Evolutionary conservation across 2,888 invertebrate species (phyloP), one percentile per base, ranked within the genome.

Genomic region (Scaptodrosophila latifasciaeformis): DNA sequence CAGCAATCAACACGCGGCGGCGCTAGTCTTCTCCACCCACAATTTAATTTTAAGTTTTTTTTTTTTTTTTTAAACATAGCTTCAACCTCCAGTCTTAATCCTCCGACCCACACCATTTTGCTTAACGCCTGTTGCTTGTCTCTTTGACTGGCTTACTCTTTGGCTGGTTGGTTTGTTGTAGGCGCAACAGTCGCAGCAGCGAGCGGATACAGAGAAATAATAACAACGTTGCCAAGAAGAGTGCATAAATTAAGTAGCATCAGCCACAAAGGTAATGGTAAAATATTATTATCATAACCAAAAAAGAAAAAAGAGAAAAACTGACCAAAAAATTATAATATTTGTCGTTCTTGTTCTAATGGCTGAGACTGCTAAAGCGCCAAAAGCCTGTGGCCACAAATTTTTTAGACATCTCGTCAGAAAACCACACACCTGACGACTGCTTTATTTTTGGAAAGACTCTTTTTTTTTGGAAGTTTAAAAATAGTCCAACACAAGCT

Each of bases 91-190:
- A n/a, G n/a, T n/a, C n/a, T n/a, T n/a, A n/a, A n/a, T n/a, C n/a
- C n/a, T n/a, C n/a, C n/a, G n/a, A n/a, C n/a, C n/a, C n/a, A n/a
- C n/a, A n/a, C n/a, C n/a, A n/a, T n/a, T n/a, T n/a, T n/a, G n/a
- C n/a, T n/a, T n/a, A n/a, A n/a, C 13, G 77, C 74, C 80, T 76
- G 74, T 79, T 74, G 74, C 79, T 69, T 54, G 59, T 57, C 53
- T 59, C 51, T 49, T 2, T 2, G 35, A 13, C 17, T 10, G 7
- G 35, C 35, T 7, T 35, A n/a, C n/a, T n/a, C n/a, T n/a, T n/a
- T n/a, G n/a, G n/a, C n/a, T n/a, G n/a, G 35, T 3, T 35, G 15
- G 12, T 7, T 7, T 13, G 13, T 35, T 35, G 35, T 35, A 35
- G 35, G 17, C 35, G 35, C 35, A 15, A 17, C 37, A 37, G 13